These are phyloP conservation scores for Drosophila ironensis DNA, from an alignment of 1,140 invertebrate genomes.

Conservation along the genomic window DNA sequence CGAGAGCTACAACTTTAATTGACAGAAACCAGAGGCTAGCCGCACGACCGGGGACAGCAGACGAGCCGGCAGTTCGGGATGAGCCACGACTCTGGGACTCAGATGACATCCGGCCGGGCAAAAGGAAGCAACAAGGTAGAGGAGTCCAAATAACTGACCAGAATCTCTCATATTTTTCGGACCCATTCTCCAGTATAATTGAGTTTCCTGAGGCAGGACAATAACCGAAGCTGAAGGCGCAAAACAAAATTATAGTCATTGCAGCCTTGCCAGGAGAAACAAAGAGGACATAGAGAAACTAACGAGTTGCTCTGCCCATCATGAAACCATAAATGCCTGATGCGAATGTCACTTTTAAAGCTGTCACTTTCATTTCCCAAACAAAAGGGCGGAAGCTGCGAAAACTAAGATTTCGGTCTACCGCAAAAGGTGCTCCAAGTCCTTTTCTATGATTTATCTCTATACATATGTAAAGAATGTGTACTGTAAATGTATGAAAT, in stretches of 20 bases:
- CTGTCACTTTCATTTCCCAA: slow-evolving; percentile 1
- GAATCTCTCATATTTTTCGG: slow-evolving; percentile 23
- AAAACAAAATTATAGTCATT: slow-evolving; percentile 34
- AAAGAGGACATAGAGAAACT: slow-evolving; percentile 5
- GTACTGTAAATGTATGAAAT: no score
- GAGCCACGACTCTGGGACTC: slow-evolving; percentile 9
- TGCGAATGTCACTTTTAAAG: slow-evolving; percentile 51
- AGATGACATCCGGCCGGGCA: slow-evolving; percentile 8
- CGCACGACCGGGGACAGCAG: slow-evolving; percentile 6
- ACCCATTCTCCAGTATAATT: slow-evolving; percentile 25
- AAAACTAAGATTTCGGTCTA: no score
- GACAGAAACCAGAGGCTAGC: slow-evolving; percentile 13
- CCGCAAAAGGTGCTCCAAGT: no score
- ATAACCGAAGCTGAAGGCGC: slow-evolving; percentile 17
- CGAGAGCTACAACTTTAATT: slow-evolving; percentile 73
- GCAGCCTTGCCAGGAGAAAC: slow-evolving; percentile 5
- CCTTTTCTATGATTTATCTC: no score
- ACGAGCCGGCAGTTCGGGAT: neutral
- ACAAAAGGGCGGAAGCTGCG: neutral
- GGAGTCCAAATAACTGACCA: slow-evolving; percentile 5
- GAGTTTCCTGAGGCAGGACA: slow-evolving; percentile 29
- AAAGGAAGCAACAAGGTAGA: neutral
- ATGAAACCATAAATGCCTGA: slow-evolving; percentile 52
- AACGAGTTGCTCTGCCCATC: slow-evolving; percentile 16
- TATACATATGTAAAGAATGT: no score